Percentiles rank a stretch among this genome's conserved stretches.
phyloP scores from a whole-genome alignment of 2,888 invertebrate genomes.

The Pristionchus fissidentatus region DNA sequence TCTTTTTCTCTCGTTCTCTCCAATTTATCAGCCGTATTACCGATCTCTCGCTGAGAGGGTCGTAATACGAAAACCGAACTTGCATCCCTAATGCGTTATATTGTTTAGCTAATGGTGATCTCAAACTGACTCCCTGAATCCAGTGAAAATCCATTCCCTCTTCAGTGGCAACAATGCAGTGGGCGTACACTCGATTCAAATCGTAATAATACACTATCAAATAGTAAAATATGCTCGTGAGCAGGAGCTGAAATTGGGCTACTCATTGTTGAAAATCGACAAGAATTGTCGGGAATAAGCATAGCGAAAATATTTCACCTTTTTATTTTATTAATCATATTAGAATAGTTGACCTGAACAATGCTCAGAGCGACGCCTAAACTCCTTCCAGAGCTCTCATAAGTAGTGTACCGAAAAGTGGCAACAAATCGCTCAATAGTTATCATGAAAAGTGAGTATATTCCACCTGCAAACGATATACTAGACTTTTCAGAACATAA shows the following conservation, averaged over 20 bases:
- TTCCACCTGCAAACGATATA: not conserved
- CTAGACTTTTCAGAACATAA: too few relatives aligned
- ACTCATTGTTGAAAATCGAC: too few relatives aligned
- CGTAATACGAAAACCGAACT: too few relatives aligned
- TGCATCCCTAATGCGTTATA: too few relatives aligned
- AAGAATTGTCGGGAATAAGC: too few relatives aligned
- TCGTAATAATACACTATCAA: slow-evolving; percentile 10
- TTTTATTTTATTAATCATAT: too few relatives aligned
- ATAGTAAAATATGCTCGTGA: not conserved
- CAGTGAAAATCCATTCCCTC: not conserved
- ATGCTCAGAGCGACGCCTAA: not conserved
- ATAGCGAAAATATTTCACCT: too few relatives aligned
- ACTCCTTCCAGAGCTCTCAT: not conserved
- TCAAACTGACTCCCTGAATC: not conserved
- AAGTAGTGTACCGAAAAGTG: not conserved
- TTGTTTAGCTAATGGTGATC: too few relatives aligned
- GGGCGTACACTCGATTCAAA: not conserved
- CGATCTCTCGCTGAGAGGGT: too few relatives aligned
- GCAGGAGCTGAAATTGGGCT: not conserved
- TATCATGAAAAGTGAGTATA: not conserved
- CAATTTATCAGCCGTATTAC: too few relatives aligned
- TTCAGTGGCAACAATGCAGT: not conserved
- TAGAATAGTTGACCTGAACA: not conserved
- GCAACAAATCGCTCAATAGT: not conserved
- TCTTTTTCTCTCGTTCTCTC: too few relatives aligned